phyloP scores from a whole-genome alignment of 2,888 invertebrate genomes.

The Dicroscelio sp. region DNA sequence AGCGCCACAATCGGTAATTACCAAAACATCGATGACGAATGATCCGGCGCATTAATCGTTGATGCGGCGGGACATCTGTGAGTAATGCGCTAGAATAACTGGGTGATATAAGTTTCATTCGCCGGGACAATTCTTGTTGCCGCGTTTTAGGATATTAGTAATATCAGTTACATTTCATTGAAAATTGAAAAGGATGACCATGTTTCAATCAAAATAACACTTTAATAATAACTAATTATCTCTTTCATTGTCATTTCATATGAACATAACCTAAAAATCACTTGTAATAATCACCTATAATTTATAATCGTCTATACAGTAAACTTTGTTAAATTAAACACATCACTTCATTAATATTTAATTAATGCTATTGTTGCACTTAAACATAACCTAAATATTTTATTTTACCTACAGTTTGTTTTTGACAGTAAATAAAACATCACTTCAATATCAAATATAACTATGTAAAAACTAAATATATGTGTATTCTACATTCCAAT shows the following conservation, averaged over 20 bases:
- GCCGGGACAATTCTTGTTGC: not conserved
- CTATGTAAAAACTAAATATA: not conserved
- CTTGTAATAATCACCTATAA: not conserved
- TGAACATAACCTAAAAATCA: not conserved
- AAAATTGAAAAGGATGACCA: not conserved
- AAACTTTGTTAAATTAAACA: not conserved
- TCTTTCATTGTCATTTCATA: not conserved
- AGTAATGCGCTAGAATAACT: not conserved
- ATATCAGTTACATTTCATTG: not conserved
- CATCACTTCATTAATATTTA: not conserved
- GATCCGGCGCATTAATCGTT: not conserved
- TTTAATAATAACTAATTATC: not conserved
- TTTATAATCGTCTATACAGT: not conserved
- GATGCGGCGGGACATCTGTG: not conserved
- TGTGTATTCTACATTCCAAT: not conserved
- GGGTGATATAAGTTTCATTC: not conserved
- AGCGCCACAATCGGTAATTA: slow-evolving; percentile 37
- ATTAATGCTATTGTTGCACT: not conserved
- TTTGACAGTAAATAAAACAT: not conserved
- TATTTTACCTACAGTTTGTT: not conserved
- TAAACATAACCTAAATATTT: not conserved
- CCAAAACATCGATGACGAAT: too few relatives aligned
- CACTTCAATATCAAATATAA: not conserved
- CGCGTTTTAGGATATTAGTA: not conserved
- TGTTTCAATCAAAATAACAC: not conserved